phyloP scores from a whole-genome alignment of 2,113 vertebrate genomes.

The Cacatua alba region DNA sequence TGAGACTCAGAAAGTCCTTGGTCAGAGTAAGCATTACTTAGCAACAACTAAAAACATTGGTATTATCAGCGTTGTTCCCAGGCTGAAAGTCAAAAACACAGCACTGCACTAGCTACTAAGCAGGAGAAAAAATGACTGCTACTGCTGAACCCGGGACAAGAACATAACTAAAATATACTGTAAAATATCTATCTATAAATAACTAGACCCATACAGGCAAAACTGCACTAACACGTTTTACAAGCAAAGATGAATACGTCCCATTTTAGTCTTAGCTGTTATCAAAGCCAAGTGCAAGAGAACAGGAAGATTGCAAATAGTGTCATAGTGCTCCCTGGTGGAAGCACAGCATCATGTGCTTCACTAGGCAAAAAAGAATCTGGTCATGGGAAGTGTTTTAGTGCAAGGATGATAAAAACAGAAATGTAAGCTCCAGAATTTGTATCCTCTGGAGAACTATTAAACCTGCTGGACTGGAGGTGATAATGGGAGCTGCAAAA shows the following conservation, averaged over 20 bases:
- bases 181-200: neutral
- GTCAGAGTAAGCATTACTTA: too few relatives aligned
- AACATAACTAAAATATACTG: rapidly evolving
- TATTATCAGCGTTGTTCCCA: too few relatives aligned
- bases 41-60: too few relatives aligned
- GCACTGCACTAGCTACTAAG: too few relatives aligned
- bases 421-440: neutral
- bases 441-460: neutral
- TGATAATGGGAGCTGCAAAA: neutral
- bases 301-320: neutral
- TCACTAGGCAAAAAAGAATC: neutral
- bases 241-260: neutral
- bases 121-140: too few relatives aligned
- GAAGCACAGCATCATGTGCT: neutral
- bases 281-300: neutral
- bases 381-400: rapidly evolving
- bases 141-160: too few relatives aligned
- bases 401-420: neutral
- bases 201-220: neutral
- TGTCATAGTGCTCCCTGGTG: slow-evolving; percentile 62
- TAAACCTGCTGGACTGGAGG: neutral
- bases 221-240: rapidly evolving
- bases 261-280: neutral
- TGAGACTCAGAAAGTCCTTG: too few relatives aligned
- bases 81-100: too few relatives aligned